These are phyloP conservation scores for Anas platyrhynchos DNA, from an alignment of 2,113 vertebrate genomes.

Conservation along the genomic window DNA sequence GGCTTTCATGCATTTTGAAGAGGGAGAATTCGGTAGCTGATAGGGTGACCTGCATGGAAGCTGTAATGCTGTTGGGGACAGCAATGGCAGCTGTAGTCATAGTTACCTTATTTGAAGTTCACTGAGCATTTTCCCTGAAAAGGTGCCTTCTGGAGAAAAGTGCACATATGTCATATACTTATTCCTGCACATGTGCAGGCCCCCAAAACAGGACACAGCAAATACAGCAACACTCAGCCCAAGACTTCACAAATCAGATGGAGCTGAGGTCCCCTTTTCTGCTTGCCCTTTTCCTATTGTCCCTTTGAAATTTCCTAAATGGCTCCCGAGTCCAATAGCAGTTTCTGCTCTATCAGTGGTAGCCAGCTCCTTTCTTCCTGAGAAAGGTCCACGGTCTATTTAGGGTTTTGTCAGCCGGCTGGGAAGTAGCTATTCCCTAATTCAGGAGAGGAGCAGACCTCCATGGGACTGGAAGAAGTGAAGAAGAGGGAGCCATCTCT, in stretches of 20 bases:
- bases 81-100: not conserved
- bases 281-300: not conserved
- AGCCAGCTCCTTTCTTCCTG: not conserved
- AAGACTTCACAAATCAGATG: not conserved
- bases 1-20: not conserved
- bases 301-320: not conserved
- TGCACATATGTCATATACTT: fast-evolving
- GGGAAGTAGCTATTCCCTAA: not conserved
- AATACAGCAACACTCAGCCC: not conserved
- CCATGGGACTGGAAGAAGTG: not conserved
- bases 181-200: fast-evolving
- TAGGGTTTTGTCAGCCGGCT: not conserved
- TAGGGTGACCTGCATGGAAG: fast-evolving
- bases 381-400: not conserved
- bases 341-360: not conserved
- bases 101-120: not conserved
- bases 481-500: not conserved
- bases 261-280: not conserved
- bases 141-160: not conserved
- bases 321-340: not conserved
- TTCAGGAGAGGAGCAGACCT: not conserved
- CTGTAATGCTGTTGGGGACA: not conserved
- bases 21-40: not conserved
- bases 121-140: not conserved
- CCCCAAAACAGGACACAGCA: not conserved